Base-by-base conservation (phyloP, 2,113 vertebrate genomes). In the Centrocercus urophasianus region DNA sequence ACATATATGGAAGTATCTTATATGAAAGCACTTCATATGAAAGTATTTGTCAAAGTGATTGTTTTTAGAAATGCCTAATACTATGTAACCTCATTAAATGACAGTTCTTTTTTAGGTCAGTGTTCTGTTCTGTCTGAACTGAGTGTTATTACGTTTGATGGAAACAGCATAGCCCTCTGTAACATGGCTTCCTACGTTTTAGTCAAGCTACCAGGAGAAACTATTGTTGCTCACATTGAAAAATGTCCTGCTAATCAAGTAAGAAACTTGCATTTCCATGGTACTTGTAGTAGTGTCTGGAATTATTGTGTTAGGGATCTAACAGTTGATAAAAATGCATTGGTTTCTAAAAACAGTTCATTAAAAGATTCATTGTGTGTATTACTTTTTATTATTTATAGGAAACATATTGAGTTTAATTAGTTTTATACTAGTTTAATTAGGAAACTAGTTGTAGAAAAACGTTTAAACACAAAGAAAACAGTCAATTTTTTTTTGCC, bases 81-180 rank as follows among this genome's bases (percentile, higher is more conserved):
- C 63, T 79, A 2, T 3, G 16, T 82, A 56, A 94, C 30, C 20
- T 93, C 74, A 93, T 93, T 95, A 96, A 95, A 82, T 93, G 34
- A 47, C 78, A 65, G 38, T 80, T 91, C 18, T 95, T 90, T 96
- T 78, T 64, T 93, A 99, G 99, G 99, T 96, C 98, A 99, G 32
- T 99, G 99, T 95, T 99, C 99, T 45, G 97, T 99, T 82, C 98
- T 99, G 94, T 99, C 99, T 79, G 99, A 99, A 95, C 96, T 99
- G 82, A 99, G 99, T 28, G 97, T 99, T 64, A 99, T 99, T 88
- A 99, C 99, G 0, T 99, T 99, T 75, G 99, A 99, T 93, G 99
- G 99, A 85, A 99, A 99, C 96, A 99, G 98, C 34, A 98, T 99
- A 73, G 99, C 99, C 32, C 96, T 99, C 54, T 99, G 99, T 84